Conservation (phyloP, 1,140 invertebrate species). For the Prorops nasuta region DNA sequence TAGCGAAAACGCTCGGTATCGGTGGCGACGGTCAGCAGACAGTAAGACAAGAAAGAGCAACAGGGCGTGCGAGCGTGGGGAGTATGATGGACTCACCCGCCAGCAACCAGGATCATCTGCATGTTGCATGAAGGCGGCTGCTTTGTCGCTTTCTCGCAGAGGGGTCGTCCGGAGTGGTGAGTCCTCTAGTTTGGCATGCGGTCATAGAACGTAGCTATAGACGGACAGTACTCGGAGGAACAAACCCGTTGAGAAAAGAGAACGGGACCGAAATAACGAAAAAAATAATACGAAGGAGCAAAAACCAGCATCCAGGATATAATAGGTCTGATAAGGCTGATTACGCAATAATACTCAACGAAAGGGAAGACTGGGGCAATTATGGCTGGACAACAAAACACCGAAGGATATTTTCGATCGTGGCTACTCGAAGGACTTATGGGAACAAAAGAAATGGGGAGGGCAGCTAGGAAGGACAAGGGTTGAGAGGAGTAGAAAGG, state of each 20-base stretch:
- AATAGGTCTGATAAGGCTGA: too few species aligned
- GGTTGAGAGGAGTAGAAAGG: too few species aligned
- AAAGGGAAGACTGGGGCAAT: too few species aligned
- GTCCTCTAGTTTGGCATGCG: constrained; percentile 37
- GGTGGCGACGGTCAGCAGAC: too few species aligned
- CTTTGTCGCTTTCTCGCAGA: constrained; percentile 45
- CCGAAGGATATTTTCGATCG: too few species aligned
- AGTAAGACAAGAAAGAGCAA: constrained; percentile 10
- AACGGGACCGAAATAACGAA: not conserved
- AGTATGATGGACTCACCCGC: constrained; percentile 54
- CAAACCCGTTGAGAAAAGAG: constrained; percentile 9
- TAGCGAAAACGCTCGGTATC: too few species aligned
- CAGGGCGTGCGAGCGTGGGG: constrained; percentile 14
- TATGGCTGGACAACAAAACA: too few species aligned
- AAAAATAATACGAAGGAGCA: constrained; percentile 26
- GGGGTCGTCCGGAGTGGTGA: constrained; percentile 32
- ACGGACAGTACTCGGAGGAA: constrained; percentile 5
- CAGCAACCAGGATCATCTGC: constrained; percentile 56
- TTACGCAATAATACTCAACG: too few species aligned
- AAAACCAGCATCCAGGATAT: too few species aligned
- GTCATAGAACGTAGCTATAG: constrained; percentile 36
- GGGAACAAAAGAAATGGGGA: too few species aligned
- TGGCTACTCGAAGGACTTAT: too few species aligned
- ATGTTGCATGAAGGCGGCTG: constrained; percentile 56
- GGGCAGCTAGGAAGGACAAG: too few species aligned